Percentiles rank a stretch among this genome's conserved stretches.
Conservation (phyloP, 2,113 vertebrate species). For the Tupaia chinensis region DNA sequence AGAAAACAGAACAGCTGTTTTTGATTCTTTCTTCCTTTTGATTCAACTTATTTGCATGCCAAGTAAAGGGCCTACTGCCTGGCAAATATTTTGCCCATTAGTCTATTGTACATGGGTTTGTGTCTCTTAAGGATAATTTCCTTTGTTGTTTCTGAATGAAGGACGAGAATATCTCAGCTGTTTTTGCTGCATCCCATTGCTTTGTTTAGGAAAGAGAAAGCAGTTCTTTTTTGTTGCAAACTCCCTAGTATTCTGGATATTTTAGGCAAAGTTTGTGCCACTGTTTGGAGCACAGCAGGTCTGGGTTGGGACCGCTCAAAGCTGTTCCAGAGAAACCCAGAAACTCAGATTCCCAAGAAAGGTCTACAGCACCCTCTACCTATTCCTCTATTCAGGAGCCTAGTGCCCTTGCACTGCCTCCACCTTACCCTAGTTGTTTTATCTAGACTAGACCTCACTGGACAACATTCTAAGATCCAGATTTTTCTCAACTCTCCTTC, state of each 20-base stretch:
- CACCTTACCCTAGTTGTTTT: neutral
- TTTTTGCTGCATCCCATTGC: neutral
- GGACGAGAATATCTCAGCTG: neutral
- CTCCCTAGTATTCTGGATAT: neutral
- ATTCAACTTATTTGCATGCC: slow-evolving; percentile 66
- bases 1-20: slow-evolving; percentile 59
- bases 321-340: neutral
- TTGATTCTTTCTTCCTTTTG: neutral
- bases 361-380: neutral
- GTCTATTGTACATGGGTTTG: slow-evolving; percentile 41
- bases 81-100: slow-evolving; percentile 62
- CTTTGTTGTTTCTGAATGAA: slow-evolving; percentile 65
- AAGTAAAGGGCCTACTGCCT: slow-evolving; percentile 25
- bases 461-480: neutral
- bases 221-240: slow-evolving; percentile 21
- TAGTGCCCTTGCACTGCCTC: neutral
- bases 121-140: slow-evolving; percentile 67
- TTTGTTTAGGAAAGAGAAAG: slow-evolving; percentile 55
- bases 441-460: neutral
- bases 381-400: neutral
- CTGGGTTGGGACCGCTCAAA: slow-evolving; percentile 20
- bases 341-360: slow-evolving; percentile 13
- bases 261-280: slow-evolving; percentile 29
- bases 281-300: slow-evolving; percentile 1
- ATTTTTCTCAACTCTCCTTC: neutral